Evolutionary conservation across 2,888 invertebrate species (phyloP), one percentile per base, ranked within the genome.

Genomic region (Campoplex nolae): DNA sequence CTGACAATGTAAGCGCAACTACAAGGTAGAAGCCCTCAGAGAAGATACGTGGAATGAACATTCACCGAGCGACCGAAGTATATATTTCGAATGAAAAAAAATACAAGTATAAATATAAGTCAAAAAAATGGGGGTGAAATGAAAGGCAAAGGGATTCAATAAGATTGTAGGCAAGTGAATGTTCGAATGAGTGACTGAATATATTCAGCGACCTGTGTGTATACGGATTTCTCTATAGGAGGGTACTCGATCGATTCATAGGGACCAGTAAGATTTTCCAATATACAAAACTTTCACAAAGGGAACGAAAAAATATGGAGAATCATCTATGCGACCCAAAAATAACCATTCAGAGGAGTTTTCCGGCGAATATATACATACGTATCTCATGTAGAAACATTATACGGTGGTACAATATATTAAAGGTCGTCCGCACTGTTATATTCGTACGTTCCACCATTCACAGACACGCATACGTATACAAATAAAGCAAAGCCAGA

Each of bases 321-420:
- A 54, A 62, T 70, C 48, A 67, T n/a, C 51, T 78, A 32, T 65
- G 70, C 35, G 71, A 42, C 58, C 11, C 11, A 73, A 84, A 84
- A 84, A 84, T 80, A 76, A 80, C 51, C 56, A 71, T 84, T 58
- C 38, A n/a, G 23, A 54, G 76, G 54, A 70, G 16, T 23, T 35
- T 75, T 70, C 23, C 13, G 67, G 32, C 58, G 28, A 13, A 54
- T 62, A 16, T 32, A 32, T 32, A 16, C 13, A 1, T 58, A 16
- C 32, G 3, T 58, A 58, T 23, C 35, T 8, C 23, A 51, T 70
- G 16, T 9, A 42, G 42, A 38, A 38, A 6, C 42, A 42, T 42
- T 42, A 42, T 3, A 28, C 45, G 4, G 23, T 38, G 11, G 32
- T 65, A 65, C 65, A 32, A 18, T 32, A 32, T 65, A 18, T 48